These are phyloP conservation scores for Ursus arctos DNA, from an alignment of 2,113 vertebrate genomes.

Conservation along the genomic window DNA sequence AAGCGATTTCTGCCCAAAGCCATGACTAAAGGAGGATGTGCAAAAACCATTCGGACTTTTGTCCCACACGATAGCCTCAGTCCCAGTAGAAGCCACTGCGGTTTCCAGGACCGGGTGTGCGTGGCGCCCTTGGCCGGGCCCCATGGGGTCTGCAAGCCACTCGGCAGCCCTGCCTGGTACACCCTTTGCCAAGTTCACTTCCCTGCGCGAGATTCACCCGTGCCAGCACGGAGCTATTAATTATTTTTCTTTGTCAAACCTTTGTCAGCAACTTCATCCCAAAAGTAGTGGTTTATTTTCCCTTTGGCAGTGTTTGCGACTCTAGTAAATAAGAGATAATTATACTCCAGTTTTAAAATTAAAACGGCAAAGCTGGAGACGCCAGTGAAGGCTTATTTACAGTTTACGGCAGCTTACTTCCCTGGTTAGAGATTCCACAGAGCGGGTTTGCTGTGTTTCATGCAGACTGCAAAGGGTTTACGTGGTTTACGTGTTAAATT, in stretches of 20 bases:
- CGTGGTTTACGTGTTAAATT: neutral
- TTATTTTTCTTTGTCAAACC: conserved; percentile 77
- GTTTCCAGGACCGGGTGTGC: neutral
- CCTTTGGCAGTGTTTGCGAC: conserved; percentile 59
- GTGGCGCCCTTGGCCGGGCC: neutral
- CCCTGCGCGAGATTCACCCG: fast-evolving
- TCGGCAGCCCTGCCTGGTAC: neutral
- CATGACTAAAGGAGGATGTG: neutral
- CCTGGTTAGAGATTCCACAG: neutral
- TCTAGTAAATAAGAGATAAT: conserved; percentile 73
- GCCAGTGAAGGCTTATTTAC: conserved; percentile 54
- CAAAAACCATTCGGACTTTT: neutral
- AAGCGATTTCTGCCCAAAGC: conserved; percentile 13
- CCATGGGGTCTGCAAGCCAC: neutral
- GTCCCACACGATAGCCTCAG: neutral
- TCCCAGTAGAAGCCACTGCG: neutral
- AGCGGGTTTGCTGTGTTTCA: neutral
- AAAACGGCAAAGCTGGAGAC: conserved; percentile 63
- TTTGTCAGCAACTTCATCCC: conserved; percentile 78
- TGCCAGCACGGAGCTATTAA: neutral
- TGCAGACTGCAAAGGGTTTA: neutral
- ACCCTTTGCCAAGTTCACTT: neutral
- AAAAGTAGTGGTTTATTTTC: conserved; percentile 73
- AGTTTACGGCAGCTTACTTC: neutral
- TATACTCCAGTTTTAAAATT: conserved; percentile 70